phyloP scores from a whole-genome alignment of 2,113 vertebrate species.

The Cyanoliseus patagonus region DNA sequence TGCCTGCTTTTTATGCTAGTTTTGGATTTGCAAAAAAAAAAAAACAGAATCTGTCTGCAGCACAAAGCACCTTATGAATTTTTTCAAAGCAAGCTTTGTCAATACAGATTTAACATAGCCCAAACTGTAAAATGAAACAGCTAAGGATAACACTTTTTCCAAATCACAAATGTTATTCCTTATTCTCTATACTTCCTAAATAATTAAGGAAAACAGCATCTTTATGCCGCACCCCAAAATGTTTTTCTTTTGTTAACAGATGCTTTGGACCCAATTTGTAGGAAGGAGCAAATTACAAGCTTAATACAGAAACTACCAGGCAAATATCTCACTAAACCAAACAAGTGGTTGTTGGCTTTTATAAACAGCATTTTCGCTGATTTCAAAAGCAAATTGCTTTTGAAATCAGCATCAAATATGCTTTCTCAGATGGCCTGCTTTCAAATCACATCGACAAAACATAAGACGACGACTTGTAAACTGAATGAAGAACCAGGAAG shows the following conservation, averaged over 20 bases:
- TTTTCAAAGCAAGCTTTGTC: neutral
- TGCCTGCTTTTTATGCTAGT: neutral
- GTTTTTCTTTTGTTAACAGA: neutral
- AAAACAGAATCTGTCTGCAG: neutral
- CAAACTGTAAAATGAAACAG: neutral
- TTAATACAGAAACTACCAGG: neutral
- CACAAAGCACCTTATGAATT: neutral
- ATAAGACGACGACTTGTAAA: neutral
- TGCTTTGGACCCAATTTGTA: neutral
- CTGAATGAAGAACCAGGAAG: neutral
- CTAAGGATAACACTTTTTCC: neutral
- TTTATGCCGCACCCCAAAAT: fast-evolving
- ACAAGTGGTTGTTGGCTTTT: neutral
- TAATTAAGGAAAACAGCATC: neutral
- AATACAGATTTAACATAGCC: neutral
- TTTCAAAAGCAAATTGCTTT: neutral
- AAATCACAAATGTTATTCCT: neutral
- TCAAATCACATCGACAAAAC: neutral
- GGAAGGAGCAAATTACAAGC: neutral
- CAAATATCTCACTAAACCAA: neutral
- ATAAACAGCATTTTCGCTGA: neutral
- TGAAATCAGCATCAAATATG: neutral
- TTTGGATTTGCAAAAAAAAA: neutral
- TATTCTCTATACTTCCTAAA: neutral
- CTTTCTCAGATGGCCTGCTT: neutral